Evolutionary conservation across 2,888 invertebrate genomes (phyloP).

Genomic region (Apamea sordens): DNA sequence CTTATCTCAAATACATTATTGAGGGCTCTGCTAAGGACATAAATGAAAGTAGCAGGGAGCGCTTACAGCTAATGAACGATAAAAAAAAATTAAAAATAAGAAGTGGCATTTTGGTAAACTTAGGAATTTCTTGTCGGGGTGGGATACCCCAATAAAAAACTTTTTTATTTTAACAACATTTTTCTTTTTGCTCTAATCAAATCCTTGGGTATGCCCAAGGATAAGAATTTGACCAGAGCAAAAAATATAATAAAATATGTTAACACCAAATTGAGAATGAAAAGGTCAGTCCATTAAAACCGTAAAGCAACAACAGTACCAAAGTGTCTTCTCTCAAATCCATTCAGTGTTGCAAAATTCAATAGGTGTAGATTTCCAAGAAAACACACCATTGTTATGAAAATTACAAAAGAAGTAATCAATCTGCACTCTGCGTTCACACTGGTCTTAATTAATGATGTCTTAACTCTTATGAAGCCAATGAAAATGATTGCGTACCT

Average conservation of each 20-base stretch:
- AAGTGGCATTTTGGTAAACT: too few relatives aligned
- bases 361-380: conserved; percentile 60
- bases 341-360: conserved; percentile 28
- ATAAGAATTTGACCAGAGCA: background rate
- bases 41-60: too few relatives aligned
- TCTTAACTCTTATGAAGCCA: conserved; percentile 25
- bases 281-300: background rate
- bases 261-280: background rate
- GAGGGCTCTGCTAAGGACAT: too few relatives aligned
- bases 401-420: conserved; percentile 56
- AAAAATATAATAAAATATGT: background rate
- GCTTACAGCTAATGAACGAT: too few relatives aligned
- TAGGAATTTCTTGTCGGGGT: too few relatives aligned
- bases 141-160: too few relatives aligned
- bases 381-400: conserved; percentile 69
- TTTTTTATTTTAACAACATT: too few relatives aligned
- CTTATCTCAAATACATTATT: too few relatives aligned
- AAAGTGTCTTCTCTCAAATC: conserved; percentile 19
- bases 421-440: conserved; percentile 23
- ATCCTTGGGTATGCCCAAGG: background rate
- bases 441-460: conserved; percentile 32
- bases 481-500: conserved; percentile 28
- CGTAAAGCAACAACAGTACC: background rate
- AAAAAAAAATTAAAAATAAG: too few relatives aligned
- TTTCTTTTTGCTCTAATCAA: too few relatives aligned